Percentiles rank a stretch among this genome's conserved stretches.
These are phyloP conservation scores for Marronus borbonicus DNA, from an alignment of 2,888 invertebrate species.

Conservation along the genomic window DNA sequence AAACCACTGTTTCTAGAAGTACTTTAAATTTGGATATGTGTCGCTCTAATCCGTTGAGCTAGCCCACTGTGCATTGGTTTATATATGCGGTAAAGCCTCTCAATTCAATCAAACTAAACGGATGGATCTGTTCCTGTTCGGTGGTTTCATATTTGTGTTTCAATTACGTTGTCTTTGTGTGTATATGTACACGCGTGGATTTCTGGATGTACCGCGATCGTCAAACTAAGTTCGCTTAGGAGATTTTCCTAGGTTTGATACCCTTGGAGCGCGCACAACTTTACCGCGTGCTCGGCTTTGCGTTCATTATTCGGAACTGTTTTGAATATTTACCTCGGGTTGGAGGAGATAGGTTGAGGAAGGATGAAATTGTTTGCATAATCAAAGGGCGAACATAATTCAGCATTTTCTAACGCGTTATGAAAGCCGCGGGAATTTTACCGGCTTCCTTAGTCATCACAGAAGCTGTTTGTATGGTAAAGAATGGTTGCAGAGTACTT, in stretches of 20 bases:
- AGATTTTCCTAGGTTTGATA: slow-evolving; percentile 19
- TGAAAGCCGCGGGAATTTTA: neutral
- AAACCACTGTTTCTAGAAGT: no score
- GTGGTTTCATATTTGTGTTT: slow-evolving; percentile 28
- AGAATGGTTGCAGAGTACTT: no score
- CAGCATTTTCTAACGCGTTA: neutral
- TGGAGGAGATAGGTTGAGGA: neutral
- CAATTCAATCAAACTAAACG: slow-evolving; percentile 36
- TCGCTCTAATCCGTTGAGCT: no score
- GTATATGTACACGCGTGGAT: neutral
- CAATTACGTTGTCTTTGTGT: slow-evolving; percentile 17
- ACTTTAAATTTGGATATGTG: no score
- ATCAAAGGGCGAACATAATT: slow-evolving; percentile 7
- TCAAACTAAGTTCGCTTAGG: slow-evolving; percentile 19
- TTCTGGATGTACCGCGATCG: neutral
- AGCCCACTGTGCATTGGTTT: no score
- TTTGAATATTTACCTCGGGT: slow-evolving; percentile 14
- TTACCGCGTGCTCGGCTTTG: slow-evolving; percentile 6
- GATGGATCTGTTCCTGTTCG: slow-evolving; percentile 22
- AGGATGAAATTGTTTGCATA: slow-evolving; percentile 19
- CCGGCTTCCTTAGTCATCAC: neutral
- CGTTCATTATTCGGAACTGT: slow-evolving; percentile 36
- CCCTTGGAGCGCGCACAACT: slow-evolving; percentile 7
- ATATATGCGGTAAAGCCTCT: neutral
- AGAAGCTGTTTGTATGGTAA: neutral